Conservation (phyloP, 2,797 vertebrate species). For the Antennarius maculatus region DNA sequence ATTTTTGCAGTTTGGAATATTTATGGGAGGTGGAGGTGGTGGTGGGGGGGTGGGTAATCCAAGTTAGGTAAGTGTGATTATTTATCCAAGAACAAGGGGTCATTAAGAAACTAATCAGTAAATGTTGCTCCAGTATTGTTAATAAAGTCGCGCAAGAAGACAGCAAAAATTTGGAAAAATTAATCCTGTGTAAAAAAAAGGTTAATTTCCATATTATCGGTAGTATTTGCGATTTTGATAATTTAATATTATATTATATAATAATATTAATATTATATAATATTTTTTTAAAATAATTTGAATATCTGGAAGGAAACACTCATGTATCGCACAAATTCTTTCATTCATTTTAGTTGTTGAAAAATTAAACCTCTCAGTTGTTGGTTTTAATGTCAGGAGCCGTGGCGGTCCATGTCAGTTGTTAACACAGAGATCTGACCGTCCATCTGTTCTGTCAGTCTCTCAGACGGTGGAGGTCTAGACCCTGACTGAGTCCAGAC, state of each 20-base stretch:
- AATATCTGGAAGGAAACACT: not conserved
- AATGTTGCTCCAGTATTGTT: no score
- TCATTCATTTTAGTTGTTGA: not conserved
- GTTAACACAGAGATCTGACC: constrained; percentile 44
- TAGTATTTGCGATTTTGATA: no score
- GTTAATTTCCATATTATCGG: no score
- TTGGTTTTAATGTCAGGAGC: not conserved
- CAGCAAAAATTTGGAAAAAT: no score
- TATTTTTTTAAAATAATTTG: not conserved
- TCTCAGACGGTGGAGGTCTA: constrained; percentile 56
- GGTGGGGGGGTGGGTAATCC: not conserved
- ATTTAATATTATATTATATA: no score
- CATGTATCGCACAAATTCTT: not conserved
- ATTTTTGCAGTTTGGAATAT: not conserved
- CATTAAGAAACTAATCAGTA: no score
- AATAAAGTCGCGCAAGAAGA: no score
- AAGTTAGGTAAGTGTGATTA: not conserved
- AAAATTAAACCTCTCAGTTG: constrained; percentile 3
- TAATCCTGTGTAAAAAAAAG: no score
- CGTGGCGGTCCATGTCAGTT: constrained; percentile 15
- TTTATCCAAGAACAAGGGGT: no score
- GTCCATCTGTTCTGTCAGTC: constrained; percentile 66
- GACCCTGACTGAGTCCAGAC: constrained; percentile 38
- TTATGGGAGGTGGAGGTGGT: no score
- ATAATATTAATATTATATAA: no score